These are phyloP conservation scores for Pseudobourletiella spinata DNA, from an alignment of 1,140 invertebrate genomes.

Conservation along the genomic window DNA sequence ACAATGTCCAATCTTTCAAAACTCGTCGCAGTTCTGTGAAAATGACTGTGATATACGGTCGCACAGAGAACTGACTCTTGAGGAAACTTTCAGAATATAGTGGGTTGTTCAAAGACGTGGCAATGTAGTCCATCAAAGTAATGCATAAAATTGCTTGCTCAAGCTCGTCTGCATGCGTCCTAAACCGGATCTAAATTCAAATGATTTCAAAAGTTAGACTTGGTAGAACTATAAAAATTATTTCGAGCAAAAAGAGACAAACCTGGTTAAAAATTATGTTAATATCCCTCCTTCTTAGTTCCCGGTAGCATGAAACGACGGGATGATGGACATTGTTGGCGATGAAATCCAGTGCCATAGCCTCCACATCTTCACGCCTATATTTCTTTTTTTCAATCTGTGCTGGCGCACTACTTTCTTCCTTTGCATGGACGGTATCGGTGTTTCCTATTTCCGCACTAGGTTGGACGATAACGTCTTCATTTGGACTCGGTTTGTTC, in stretches of 20 bases:
- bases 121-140: slow-evolving; percentile 17
- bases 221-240: not conserved
- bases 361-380: slow-evolving; percentile 11
- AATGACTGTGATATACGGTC: not conserved
- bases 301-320: slow-evolving; percentile 16
- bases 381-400: not conserved
- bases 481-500: no score
- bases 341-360: slow-evolving; percentile 10
- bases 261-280: slow-evolving; percentile 6
- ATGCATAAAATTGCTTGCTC: slow-evolving; percentile 19
- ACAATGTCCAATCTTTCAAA: not conserved
- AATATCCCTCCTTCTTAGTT: slow-evolving; percentile 10
- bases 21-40: not conserved
- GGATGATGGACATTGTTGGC: slow-evolving; percentile 13
- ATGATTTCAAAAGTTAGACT: not conserved
- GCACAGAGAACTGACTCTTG: not conserved
- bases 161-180: not conserved
- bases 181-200: slow-evolving; percentile 12
- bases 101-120: slow-evolving; percentile 10
- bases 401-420: no score
- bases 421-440: no score
- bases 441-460: no score
- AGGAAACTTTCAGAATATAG: slow-evolving; percentile 11
- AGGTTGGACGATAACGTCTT: no score
- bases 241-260: not conserved